Conservation (phyloP, 2,888 invertebrate species). For the Meliscaeva auricollis region DNA sequence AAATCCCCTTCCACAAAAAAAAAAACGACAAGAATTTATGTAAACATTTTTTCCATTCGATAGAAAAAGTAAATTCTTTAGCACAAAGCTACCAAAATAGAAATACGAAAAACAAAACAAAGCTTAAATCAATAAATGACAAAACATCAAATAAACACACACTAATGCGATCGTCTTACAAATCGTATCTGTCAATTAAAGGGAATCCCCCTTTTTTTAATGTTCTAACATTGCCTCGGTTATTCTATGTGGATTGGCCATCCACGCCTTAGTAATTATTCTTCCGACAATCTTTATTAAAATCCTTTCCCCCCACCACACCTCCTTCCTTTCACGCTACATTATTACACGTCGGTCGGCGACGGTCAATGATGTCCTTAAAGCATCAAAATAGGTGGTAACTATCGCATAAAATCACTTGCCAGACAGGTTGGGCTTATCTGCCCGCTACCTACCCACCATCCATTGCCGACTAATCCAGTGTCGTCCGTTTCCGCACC, state of each 20-base stretch:
- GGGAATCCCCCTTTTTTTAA: conserved; percentile 47
- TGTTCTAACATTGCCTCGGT: background rate
- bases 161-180: conserved; percentile 61
- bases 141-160: conserved; percentile 53
- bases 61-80: background rate
- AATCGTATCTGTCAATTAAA: conserved; percentile 66
- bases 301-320: conserved; percentile 7
- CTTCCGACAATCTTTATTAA: conserved; percentile 41
- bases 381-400: conserved; percentile 65
- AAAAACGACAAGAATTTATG: background rate
- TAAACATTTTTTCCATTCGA: too few relatives aligned
- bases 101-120: background rate
- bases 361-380: conserved; percentile 26
- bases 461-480: conserved; percentile 31
- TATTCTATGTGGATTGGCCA: background rate
- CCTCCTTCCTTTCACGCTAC: background rate
- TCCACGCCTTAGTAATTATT: conserved; percentile 54
- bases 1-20: background rate
- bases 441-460: background rate
- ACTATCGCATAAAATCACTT: conserved; percentile 64
- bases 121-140: conserved; percentile 51
- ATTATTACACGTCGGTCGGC: background rate
- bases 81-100: background rate
- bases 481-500: conserved; percentile 55
- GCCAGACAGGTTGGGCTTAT: conserved; percentile 21